phyloP scores from a whole-genome alignment of 1,140 invertebrate genomes.

The Mizuhopecten yessoensis region DNA sequence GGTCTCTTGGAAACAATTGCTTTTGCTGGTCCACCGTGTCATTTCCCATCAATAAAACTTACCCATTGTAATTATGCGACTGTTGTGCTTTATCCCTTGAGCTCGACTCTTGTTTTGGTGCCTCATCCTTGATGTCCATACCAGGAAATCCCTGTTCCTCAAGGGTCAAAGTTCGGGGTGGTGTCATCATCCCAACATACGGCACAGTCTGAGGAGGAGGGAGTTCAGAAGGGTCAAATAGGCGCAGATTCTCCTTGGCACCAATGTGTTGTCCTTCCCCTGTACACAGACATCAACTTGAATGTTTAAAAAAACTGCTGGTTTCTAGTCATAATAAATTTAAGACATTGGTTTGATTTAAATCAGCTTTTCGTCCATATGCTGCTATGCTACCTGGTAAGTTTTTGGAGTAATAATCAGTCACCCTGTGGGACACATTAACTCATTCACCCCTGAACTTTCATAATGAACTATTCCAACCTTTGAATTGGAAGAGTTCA shows the following conservation, averaged over 20 bases:
- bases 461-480: too few species aligned
- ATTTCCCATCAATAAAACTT: neutral
- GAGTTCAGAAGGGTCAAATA: conserved; percentile 34
- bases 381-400: too few species aligned
- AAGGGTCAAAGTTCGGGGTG: conserved; percentile 71
- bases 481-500: too few species aligned
- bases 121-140: neutral
- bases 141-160: conserved; percentile 59
- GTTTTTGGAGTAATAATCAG: too few species aligned
- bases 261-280: conserved; percentile 69
- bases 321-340: too few species aligned
- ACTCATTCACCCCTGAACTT: too few species aligned
- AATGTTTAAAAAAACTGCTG: too few species aligned
- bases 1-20: too few species aligned
- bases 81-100: neutral
- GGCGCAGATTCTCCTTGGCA: conserved; percentile 50
- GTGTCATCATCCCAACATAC: conserved; percentile 73
- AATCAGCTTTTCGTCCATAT: too few species aligned
- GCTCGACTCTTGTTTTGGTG: neutral
- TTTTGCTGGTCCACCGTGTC: too few species aligned
- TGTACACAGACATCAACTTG: conserved; percentile 41
- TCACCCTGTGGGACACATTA: too few species aligned
- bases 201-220: conserved; percentile 49
- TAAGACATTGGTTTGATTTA: too few species aligned
- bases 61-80: neutral